These are phyloP conservation scores for Carcina quercana DNA, from an alignment of 2,888 invertebrate genomes.

Conservation along the genomic window DNA sequence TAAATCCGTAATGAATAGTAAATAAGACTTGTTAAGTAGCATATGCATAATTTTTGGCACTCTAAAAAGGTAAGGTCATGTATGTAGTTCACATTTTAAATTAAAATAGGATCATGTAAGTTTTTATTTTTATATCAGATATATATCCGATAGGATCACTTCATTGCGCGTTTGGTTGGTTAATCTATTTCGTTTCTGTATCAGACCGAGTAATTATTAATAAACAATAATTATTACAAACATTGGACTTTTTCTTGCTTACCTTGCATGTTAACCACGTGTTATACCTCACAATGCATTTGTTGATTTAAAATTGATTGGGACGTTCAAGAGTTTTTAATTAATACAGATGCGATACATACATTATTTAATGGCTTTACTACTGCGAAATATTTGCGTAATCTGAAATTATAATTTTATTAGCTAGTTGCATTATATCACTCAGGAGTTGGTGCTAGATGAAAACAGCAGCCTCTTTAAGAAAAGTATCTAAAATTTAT, in stretches of 20 bases:
- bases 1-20: background rate
- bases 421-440: too few relatives aligned
- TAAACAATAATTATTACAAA: slow-evolving; percentile 64
- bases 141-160: slow-evolving; percentile 37
- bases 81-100: slow-evolving; percentile 21
- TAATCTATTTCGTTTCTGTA: slow-evolving; percentile 24
- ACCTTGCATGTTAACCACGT: slow-evolving; percentile 56
- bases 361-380: too few relatives aligned
- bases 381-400: too few relatives aligned
- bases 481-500: too few relatives aligned
- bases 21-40: slow-evolving; percentile 23
- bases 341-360: too few relatives aligned
- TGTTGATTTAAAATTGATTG: slow-evolving; percentile 5
- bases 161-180: slow-evolving; percentile 40
- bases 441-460: too few relatives aligned
- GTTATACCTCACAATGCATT: slow-evolving; percentile 3
- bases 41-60: slow-evolving; percentile 6
- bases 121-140: slow-evolving; percentile 67
- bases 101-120: slow-evolving; percentile 35
- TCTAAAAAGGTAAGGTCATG: slow-evolving; percentile 18
- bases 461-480: too few relatives aligned
- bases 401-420: too few relatives aligned
- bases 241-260: slow-evolving; percentile 67
- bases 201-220: slow-evolving; percentile 58
- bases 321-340: too few relatives aligned